Percentiles rank a stretch among this genome's conserved stretches.
These are phyloP conservation scores for Microplitis demolitor DNA, from an alignment of 1,140 invertebrate genomes.

Conservation along the genomic window DNA sequence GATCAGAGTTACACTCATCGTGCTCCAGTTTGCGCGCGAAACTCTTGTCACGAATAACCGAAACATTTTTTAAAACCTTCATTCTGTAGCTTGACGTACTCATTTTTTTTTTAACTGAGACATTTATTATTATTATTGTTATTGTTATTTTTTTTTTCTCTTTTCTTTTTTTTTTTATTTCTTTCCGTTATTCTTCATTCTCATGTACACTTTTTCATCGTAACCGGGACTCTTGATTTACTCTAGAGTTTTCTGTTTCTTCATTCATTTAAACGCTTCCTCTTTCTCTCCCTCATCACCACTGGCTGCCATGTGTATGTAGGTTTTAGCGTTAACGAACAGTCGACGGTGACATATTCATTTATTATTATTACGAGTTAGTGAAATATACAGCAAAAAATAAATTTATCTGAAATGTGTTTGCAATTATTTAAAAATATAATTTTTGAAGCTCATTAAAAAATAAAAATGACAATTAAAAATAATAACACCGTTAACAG, in stretches of 20 bases:
- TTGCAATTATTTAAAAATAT: too few relatives aligned
- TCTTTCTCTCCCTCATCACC: conserved; percentile 15
- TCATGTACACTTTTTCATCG: not conserved
- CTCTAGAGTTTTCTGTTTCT: not conserved
- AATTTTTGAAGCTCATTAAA: too few relatives aligned
- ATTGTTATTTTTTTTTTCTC: too few relatives aligned
- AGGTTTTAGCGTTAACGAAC: conserved; percentile 38
- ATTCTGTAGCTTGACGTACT: not conserved
- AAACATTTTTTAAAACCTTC: conserved; percentile 16
- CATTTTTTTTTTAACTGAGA: not conserved
- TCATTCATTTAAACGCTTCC: conserved; percentile 30
- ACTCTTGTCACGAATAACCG: conserved; percentile 1
- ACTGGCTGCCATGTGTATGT: not conserved
- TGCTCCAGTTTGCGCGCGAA: conserved; percentile 21
- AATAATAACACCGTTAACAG: not conserved
- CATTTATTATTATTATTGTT: not conserved
- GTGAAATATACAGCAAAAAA: too few relatives aligned
- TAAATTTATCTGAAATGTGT: too few relatives aligned
- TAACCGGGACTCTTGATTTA: not conserved
- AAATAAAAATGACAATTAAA: not conserved
- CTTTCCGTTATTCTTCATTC: not conserved
- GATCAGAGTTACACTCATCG: conserved; percentile 40
- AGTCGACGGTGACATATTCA: conserved; percentile 31
- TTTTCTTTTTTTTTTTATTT: not conserved
- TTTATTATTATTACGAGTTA: conserved; percentile 39